Base-by-base conservation (phyloP, 2,113 vertebrate species). In the Podilymbus podiceps region DNA sequence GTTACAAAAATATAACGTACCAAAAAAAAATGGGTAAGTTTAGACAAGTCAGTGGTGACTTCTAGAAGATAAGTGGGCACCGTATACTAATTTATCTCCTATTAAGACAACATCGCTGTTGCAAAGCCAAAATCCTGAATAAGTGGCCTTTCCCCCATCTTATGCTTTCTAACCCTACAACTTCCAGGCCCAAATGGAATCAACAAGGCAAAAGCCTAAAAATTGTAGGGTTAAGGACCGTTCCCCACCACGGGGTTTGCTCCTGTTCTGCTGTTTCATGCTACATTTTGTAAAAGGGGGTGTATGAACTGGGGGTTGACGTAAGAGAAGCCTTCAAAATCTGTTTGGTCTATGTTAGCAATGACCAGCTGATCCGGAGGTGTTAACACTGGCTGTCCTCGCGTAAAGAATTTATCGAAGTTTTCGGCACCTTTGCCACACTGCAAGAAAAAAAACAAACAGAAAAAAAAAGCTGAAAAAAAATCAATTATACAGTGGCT, bases 341-440 rank as follows among this genome's bases (percentile, higher is more conserved):
- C 99, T 52, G 98, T 98, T 98, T 99, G 99, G 98, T 99, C 99
- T 77, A 99, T 99, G 98, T 99, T 99, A 82, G 99, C 98, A 52
- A 99, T 99, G 98, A 99, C 99, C 97, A 99, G 98, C 97, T 99
- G 99, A 96, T 99, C 99, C 0, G 99, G 99, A 3, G 99, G 99
- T 1, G 99, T 99, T 94, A 99, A 88, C 95, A 99, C 99, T 0
- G 99, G 99, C 90, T 99, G 99, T 31, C 99, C 99, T 77, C 99
- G 98, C 0, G 99, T 99, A 96, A 99, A 99, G 97, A 99, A 99
- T 94, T 99, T 99, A 97, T 99, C 99, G 1, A 99, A 99, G 98
- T 99, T 99, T 92, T 99, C 99, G 0, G 99, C 99, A 49, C 98
- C 99, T 98, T 99, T 99, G 97, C 99, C 99, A 15, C 99, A 98